Evolutionary conservation across 2,113 vertebrate genomes (phyloP), one percentile per base, ranked within the genome.

Genomic region (Spea multiplicata): DNA sequence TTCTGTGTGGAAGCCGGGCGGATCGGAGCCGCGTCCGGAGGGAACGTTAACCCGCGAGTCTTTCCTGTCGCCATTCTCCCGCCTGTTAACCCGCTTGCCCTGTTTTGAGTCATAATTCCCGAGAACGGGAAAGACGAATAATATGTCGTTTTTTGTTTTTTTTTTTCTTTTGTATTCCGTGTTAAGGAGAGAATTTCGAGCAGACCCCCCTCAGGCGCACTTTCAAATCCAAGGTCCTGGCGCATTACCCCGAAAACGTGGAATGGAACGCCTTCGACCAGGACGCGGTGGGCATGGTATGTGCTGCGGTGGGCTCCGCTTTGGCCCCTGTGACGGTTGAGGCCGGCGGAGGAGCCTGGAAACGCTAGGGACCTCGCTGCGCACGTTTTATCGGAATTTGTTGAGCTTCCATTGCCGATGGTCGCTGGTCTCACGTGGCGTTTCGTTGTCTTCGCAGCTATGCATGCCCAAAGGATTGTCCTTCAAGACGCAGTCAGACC

Each of bases 221-320:
- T 83, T 99, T 99, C 88, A 99, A 99, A 87, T 99, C 97, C 86
- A 99, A 99, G 91, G 97, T 99, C 87, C 92, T 99, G 83, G 96
- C 97, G 84, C 96, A 96, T 83, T 99, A 96, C 90, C 97, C 97
- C 57, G 96, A 98, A 79, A 99, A 98, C 86, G 96, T 99, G 74
- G 97, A 99, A 87, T 99, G 97, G 97, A 99, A 95, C 86, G 95
- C 96, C 9, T 99, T 99, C 88, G 97, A 99, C 88, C 97, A 99
- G 89, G 97, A 99, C 94, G 97, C 97, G 66, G 97, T 99, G 83
- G 97, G 97, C 92, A 99, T 99, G 97, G 97, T 99, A 88, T 76
- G 90, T 93, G 44, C 0, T n/a, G 4, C 3, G 61, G 4, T 4
- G 1, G 6, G 44, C 3, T 62, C 6, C 13, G 71, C 17, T 3